These are phyloP conservation scores for Ranitomeya imitator DNA, from an alignment of 2,113 vertebrate species.

Conservation along the genomic window DNA sequence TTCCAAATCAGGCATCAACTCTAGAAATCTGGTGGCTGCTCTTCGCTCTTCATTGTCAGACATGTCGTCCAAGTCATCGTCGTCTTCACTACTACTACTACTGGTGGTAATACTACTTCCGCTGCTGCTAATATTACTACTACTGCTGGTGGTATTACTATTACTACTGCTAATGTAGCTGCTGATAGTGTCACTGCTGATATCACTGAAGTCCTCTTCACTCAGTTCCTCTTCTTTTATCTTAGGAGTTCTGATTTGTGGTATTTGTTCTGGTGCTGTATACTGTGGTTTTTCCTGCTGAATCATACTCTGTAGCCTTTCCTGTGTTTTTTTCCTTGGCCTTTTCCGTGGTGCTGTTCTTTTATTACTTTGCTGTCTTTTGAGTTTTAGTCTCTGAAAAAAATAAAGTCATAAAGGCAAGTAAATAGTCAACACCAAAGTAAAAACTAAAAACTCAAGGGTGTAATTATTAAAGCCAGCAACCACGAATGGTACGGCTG, in stretches of 20 bases:
- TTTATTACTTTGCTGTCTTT: background rate
- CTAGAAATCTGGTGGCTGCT: conserved; percentile 16
- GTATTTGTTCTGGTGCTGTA: too few relatives aligned
- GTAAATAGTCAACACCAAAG: background rate
- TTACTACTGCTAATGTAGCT: conserved; percentile 56
- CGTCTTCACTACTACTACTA: background rate
- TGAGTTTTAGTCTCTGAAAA: background rate
- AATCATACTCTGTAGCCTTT: too few relatives aligned
- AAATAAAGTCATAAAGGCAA: background rate
- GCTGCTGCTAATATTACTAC: background rate
- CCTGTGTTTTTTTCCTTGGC: background rate
- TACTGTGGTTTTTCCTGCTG: too few relatives aligned
- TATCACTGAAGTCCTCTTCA: background rate
- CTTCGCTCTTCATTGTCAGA: background rate
- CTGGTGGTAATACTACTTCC: background rate
- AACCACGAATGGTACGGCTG: too few relatives aligned
- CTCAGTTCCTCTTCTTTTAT: conserved; percentile 11
- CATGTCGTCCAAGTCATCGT: background rate
- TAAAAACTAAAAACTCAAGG: background rate
- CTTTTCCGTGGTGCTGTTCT: background rate
- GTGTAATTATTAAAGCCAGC: background rate
- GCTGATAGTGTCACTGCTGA: conserved; percentile 12
- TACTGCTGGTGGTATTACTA: conserved; percentile 58
- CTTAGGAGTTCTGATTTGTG: too few relatives aligned
- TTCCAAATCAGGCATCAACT: conserved; percentile 66